phyloP scores from a whole-genome alignment of 2,113 vertebrate species.

The Acrocephalus arundinaceus region DNA sequence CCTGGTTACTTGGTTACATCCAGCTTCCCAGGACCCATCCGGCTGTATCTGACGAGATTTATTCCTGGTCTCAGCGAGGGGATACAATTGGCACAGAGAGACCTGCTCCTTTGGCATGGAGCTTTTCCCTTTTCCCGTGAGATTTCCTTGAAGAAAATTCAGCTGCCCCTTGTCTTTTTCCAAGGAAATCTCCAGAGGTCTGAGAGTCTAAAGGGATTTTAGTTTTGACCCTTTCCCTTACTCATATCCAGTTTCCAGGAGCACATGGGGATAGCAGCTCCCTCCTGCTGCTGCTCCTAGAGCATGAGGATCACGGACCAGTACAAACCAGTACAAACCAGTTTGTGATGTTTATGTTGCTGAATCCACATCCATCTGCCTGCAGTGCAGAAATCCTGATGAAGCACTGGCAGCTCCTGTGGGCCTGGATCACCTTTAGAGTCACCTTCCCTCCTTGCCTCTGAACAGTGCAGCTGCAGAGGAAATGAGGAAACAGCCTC shows the following conservation, averaged over 20 bases:
- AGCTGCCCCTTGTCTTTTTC: not conserved
- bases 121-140: not conserved
- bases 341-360: not conserved
- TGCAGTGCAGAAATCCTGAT: not conserved
- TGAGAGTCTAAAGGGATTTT: not conserved
- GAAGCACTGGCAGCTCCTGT: not conserved
- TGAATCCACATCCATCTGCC: not conserved
- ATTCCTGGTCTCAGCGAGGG: not conserved
- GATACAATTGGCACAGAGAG: not conserved
- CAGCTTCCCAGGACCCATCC: not conserved
- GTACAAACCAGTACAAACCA: not conserved
- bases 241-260: not conserved
- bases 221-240: not conserved
- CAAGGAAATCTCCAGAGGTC: not conserved
- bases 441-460: fast-evolving
- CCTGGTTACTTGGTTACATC: conserved; percentile 26
- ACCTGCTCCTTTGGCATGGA: not conserved
- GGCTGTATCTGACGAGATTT: not conserved
- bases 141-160: not conserved
- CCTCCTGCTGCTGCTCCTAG: not conserved
- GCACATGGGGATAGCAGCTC: not conserved
- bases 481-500: not conserved
- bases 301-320: not conserved
- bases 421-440: not conserved
- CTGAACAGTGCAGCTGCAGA: not conserved